Percentiles rank a stretch among this genome's conserved stretches.
Conservation (phyloP, 35 echinoderm and acorn worm species). For the Lytechinus pictus region DNA sequence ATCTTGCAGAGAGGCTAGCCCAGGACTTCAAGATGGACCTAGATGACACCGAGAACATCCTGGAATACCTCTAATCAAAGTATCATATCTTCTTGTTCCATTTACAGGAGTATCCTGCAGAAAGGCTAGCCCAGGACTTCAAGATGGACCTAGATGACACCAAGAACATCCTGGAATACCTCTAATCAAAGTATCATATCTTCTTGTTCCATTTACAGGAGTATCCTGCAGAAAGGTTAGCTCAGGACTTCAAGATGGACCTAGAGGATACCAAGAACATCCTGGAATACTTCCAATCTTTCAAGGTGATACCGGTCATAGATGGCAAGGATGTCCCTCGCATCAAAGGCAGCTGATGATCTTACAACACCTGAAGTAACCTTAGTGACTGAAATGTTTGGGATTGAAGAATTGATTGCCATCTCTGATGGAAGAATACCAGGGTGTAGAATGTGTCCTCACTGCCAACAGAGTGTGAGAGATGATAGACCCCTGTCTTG, state of each 20-base stretch:
- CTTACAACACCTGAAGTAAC: background rate
- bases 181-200: slow-evolving; percentile 25
- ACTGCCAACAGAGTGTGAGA: background rate
- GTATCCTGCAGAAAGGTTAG: slow-evolving; percentile 71
- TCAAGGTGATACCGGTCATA: slow-evolving; percentile 63
- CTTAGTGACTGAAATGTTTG: background rate
- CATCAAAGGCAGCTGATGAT: slow-evolving; percentile 33
- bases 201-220: slow-evolving; percentile 61
- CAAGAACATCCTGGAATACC: slow-evolving; percentile 78
- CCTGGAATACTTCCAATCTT: slow-evolving; percentile 80
- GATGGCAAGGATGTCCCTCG: slow-evolving; percentile 20
- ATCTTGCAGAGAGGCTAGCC: no score
- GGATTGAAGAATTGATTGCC: background rate
- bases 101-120: slow-evolving; percentile 36
- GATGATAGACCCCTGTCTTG: background rate
- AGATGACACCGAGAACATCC: no score
- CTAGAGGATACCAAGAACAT: slow-evolving; percentile 76
- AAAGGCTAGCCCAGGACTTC: slow-evolving; percentile 72
- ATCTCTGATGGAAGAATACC: background rate
- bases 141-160: slow-evolving; percentile 74
- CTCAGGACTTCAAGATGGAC: slow-evolving; percentile 74
- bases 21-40: no score
- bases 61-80: no score
- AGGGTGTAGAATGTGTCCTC: background rate
- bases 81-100: background rate